Base-by-base conservation (phyloP, 2,113 vertebrate genomes). In the Pygoscelis adeliae region DNA sequence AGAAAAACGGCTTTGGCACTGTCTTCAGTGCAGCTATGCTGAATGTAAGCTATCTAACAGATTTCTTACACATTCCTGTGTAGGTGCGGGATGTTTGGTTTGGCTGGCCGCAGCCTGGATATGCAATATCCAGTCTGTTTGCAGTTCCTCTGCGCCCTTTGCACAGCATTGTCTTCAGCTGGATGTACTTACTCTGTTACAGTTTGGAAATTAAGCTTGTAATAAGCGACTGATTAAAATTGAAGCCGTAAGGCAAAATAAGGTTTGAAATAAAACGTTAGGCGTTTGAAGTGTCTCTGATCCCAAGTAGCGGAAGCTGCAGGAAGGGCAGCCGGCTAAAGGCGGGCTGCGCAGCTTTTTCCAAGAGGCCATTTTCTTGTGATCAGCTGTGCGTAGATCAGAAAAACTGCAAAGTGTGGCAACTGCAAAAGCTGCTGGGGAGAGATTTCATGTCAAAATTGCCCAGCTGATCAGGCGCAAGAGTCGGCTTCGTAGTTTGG, bases 291-390 rank as follows among this genome's bases (percentile, higher is more conserved):
- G n/a, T 0, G 2, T 13, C 13, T 8, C 19, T 8, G 20, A 3
- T 3, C 4, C 3, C 2, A 11, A 11, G 9, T 1, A 34, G 56
- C 5, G 1, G n/a, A 12, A 34, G 63, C n/a, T 56, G 72, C 4
- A 15, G 65, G 36, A 9, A 7, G 56, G 32, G 42, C 63, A 23
- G 88, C 4, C 42, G 7, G 2, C 8, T 2, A 1, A 15, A 8
- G 27, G 32, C 16, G 2, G 56, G 26, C 20, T 10, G 21, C 0
- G 13, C 1, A 0, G 30, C 53, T 30, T 0, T 5, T 47, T 5
- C 4, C 4, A 1, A 1, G 44, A 34, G 47, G 23, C 71, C 11
- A 1, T n/a, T 53, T 16, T 14, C 38, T 42, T 77, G 22, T 2
- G 2, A 2, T 15, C 6, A 6, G 26, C 70, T n/a, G 25, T 10